phyloP scores from a whole-genome alignment of 1,140 invertebrate genomes.

The Drosophila bifasciata region DNA sequence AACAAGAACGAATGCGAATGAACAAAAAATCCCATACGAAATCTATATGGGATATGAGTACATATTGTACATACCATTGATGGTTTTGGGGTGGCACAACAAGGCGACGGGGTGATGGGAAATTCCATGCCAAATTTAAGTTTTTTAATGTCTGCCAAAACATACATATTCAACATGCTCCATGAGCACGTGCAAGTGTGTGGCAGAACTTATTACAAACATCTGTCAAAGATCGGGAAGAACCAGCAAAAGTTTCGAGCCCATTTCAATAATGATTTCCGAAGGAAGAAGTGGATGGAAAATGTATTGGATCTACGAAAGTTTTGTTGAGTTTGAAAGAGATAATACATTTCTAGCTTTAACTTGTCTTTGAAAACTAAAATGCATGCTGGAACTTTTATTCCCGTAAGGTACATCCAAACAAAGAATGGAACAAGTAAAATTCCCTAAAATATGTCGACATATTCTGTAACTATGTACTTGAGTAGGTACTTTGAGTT shows the following conservation, averaged over 20 bases:
- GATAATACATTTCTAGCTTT: slow-evolving; percentile 8
- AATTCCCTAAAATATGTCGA: too few relatives aligned
- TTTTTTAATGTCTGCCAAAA: slow-evolving; percentile 19
- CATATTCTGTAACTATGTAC: too few relatives aligned
- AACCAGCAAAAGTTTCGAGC: slow-evolving; percentile 10
- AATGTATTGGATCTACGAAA: too few relatives aligned
- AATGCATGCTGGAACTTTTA: too few relatives aligned
- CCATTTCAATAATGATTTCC: slow-evolving; percentile 1
- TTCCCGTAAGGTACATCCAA: too few relatives aligned
- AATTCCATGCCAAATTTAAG: slow-evolving; percentile 58
- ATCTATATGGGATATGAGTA: slow-evolving; percentile 21
- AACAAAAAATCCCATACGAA: slow-evolving; percentile 68
- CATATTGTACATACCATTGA: slow-evolving; percentile 10
- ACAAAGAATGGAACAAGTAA: too few relatives aligned
- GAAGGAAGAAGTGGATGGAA: too few relatives aligned
- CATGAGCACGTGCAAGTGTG: background rate
- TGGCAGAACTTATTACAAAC: slow-evolving; percentile 61
- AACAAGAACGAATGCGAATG: slow-evolving; percentile 58
- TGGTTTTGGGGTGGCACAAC: slow-evolving; percentile 4
- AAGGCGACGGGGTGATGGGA: slow-evolving; percentile 11
- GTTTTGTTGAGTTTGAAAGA: background rate
- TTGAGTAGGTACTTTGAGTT: too few relatives aligned
- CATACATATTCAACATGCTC: background rate
- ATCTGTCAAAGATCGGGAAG: slow-evolving; percentile 54
- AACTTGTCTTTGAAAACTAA: too few relatives aligned